These are phyloP conservation scores for Bicyclus anynana DNA, from an alignment of 1,140 invertebrate species.

Conservation along the genomic window DNA sequence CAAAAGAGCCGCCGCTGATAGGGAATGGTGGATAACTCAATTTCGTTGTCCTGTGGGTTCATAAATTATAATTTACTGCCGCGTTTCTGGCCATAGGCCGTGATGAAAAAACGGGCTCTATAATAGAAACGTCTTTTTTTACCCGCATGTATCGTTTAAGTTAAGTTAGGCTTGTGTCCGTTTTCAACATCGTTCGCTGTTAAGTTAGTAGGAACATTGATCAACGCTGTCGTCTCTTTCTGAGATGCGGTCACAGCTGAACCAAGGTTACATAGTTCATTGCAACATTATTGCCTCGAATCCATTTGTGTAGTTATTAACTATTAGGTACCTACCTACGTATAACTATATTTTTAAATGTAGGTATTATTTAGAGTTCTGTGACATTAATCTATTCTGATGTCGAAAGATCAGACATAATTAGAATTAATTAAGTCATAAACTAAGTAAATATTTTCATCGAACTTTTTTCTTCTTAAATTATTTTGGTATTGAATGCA, in stretches of 20 bases:
- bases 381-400: no score
- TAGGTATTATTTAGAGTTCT: no score
- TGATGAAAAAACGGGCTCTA: slow-evolving; percentile 58
- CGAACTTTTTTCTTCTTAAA: no score
- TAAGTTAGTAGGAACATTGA: slow-evolving; percentile 19
- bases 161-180: slow-evolving; percentile 48
- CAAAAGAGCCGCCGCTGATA: slow-evolving; percentile 59
- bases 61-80: slow-evolving; percentile 75
- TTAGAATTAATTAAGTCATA: no score
- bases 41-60: slow-evolving; percentile 57
- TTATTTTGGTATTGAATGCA: neutral
- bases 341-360: no score
- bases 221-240: slow-evolving; percentile 27
- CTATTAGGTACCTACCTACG: no score
- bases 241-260: slow-evolving; percentile 5
- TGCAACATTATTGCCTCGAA: neutral
- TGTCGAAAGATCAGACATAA: no score
- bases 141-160: slow-evolving; percentile 61
- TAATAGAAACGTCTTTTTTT: slow-evolving; percentile 75
- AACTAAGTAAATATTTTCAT: no score
- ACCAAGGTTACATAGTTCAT: neutral
- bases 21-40: slow-evolving; percentile 64
- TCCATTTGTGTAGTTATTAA: neutral
- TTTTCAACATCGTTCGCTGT: slow-evolving; percentile 37
- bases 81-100: slow-evolving; percentile 43